phyloP scores from a whole-genome alignment of 2,888 invertebrate genomes.

The Orthonevra nobilis region DNA sequence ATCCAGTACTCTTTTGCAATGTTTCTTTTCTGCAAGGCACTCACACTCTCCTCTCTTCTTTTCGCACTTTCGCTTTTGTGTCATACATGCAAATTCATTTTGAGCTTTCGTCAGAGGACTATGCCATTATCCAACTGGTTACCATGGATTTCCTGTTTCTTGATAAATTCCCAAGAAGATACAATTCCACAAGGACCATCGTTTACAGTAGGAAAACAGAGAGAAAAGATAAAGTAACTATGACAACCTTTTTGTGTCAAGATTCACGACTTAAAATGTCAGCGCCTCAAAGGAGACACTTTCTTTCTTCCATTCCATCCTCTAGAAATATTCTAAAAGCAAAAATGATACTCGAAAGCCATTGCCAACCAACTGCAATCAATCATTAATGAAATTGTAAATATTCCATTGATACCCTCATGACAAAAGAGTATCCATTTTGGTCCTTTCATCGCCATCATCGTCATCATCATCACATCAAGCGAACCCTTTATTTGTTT shows the following conservation, averaged over 20 bases:
- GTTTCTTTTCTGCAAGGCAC: too few relatives aligned
- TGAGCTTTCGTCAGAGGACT: too few relatives aligned
- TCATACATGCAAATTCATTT: too few relatives aligned
- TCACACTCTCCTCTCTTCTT: too few relatives aligned
- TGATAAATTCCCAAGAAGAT: background rate
- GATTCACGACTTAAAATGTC: background rate
- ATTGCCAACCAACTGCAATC: constrained; percentile 39
- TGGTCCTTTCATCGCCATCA: constrained; percentile 47
- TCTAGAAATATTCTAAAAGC: constrained; percentile 4
- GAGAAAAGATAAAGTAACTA: background rate
- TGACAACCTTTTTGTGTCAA: constrained; percentile 22
- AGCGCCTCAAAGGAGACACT: background rate
- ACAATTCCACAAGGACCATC: background rate
- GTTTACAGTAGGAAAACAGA: background rate
- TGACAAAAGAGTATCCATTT: constrained; percentile 63
- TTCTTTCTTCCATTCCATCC: constrained; percentile 32
- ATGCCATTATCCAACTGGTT: too few relatives aligned
- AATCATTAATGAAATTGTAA: constrained; percentile 67
- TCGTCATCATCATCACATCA: constrained; percentile 1
- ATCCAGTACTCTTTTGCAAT: too few relatives aligned
- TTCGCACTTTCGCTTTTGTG: too few relatives aligned
- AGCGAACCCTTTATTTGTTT: constrained; percentile 49
- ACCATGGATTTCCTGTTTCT: too few relatives aligned
- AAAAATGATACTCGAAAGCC: background rate
- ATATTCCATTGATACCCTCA: constrained; percentile 60